These are phyloP conservation scores for Polyommatus icarus DNA, from an alignment of 2,888 invertebrate genomes.

Conservation along the genomic window DNA sequence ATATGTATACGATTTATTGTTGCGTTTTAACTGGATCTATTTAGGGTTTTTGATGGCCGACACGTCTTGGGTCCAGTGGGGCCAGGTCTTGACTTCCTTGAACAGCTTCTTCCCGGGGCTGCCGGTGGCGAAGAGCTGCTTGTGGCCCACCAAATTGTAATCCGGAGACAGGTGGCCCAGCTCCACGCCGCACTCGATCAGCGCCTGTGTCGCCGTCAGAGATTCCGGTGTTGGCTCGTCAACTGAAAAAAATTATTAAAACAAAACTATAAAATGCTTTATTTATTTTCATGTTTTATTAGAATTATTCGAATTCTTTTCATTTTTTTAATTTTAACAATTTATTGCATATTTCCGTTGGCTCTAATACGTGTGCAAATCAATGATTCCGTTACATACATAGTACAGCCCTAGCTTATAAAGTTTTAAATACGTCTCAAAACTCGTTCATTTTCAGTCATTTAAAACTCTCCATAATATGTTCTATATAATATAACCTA, in stretches of 20 bases:
- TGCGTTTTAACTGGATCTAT: background rate
- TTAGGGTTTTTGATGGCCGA: constrained; percentile 43
- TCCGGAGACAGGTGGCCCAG: constrained; percentile 79
- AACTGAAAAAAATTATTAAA: constrained; percentile 62
- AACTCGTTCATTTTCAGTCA: no score
- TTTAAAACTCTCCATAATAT: no score
- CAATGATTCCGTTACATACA: no score
- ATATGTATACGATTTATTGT: background rate
- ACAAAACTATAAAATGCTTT: no score
- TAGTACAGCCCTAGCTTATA: no score
- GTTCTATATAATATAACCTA: no score
- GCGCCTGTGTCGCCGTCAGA: constrained; percentile 74
- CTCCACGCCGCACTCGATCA: constrained; percentile 82
- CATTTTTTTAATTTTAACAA: no score
- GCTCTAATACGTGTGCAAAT: no score
- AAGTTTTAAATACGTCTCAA: no score
- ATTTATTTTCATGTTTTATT: no score
- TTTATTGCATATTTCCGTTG: no score
- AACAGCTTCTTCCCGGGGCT: constrained; percentile 74
- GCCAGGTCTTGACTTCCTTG: constrained; percentile 68
- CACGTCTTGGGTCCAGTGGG: constrained; percentile 65
- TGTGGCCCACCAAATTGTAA: constrained; percentile 83
- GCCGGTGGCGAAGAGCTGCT: constrained; percentile 64
- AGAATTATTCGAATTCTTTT: no score
- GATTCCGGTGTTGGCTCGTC: constrained; percentile 80